Evolutionary conservation across 1,140 invertebrate species (phyloP), one percentile per base, ranked within the genome.

Genomic region (Eurosta solidaginis): DNA sequence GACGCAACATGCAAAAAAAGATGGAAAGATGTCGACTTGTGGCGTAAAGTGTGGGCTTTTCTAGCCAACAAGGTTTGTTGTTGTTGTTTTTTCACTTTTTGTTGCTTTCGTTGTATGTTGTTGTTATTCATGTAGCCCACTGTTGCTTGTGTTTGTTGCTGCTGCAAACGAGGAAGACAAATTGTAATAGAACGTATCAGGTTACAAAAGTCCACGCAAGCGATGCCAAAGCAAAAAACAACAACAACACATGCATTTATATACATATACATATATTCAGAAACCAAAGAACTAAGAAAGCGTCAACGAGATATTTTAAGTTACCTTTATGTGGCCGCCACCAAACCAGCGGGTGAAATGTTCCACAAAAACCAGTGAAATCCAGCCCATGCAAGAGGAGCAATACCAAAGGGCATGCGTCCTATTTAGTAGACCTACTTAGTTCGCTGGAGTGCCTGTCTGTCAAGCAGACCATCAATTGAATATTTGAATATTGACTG

Each of bases 131-230:
- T 36, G 29, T 76, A n/a, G n/a, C n/a, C n/a, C n/a, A n/a, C 17
- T 10, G 45, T 17, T 17, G 81, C 82, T 81, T 82, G 78, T 80
- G 79, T 50, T n/a, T 78, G 80, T 81, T 81, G 76, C 81, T 85
- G 84, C 81, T 83, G 84, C 83, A 85, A 84, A 85, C 85, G 83
- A 84, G 83, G 83, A 68, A 68, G 59, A 68, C 59, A 68, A 68
- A 68, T 68, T 68, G 33, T 68, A 68, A 68, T 33, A 68, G 59
- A 68, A 33, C 59, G 33, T 68, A 68, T 68, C 59, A 68, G 59
- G 59, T 68, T 68, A 68, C 59, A 68, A 68, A 54, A 68, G 59
- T 68, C 59, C 36, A 68, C 59, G 59, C 59, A 68, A 22, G 27
- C 54, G 54, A 29, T 40, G 59, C 59, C 33, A 22, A 14, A n/a